Evolutionary conservation across 2,113 vertebrate genomes (phyloP).

Genomic region (Thunnus thynnus): DNA sequence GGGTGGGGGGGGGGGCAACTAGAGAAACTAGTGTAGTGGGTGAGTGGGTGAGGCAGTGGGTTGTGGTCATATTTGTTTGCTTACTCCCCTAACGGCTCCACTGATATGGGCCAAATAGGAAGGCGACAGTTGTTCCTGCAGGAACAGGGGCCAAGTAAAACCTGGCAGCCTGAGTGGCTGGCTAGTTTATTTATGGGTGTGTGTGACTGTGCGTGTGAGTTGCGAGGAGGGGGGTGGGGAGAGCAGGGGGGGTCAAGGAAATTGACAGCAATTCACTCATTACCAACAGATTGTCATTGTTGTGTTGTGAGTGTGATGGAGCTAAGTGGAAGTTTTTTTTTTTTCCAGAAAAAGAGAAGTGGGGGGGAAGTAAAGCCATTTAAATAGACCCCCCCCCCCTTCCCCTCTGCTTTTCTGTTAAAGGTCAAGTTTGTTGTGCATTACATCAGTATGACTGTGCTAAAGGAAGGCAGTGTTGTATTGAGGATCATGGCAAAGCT

Average conservation of each 20-base stretch:
- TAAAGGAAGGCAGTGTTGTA: not conserved
- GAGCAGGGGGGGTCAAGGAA: conserved; percentile 41
- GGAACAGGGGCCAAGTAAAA: conserved; percentile 68
- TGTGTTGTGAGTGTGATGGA: conserved; percentile 42
- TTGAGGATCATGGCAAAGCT: not conserved
- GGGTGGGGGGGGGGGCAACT: not conserved
- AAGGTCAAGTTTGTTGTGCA: conserved; percentile 11
- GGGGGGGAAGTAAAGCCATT: conserved; percentile 17
- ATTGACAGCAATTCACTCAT: conserved; percentile 63
- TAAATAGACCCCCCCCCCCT: conserved; percentile 7
- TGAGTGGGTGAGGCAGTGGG: conserved; percentile 11
- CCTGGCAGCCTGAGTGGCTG: conserved; percentile 63
- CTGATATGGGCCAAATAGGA: conserved; percentile 76
- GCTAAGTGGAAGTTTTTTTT: conserved; percentile 22
- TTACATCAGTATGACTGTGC: conserved; percentile 11
- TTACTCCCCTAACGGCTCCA: conserved; percentile 53
- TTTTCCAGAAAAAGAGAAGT: conserved; percentile 41
- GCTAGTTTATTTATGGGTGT: conserved; percentile 48
- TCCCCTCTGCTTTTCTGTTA: not conserved
- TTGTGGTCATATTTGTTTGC: conserved; percentile 62
- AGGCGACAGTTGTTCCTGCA: conserved; percentile 78
- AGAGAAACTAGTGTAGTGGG: conserved; percentile 14
- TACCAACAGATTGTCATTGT: conserved; percentile 65
- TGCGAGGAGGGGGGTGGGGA: not conserved
- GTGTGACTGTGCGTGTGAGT: conserved; percentile 13